Conservation (phyloP, 1,140 invertebrate genomes). For the Saccostrea cuccullata region DNA sequence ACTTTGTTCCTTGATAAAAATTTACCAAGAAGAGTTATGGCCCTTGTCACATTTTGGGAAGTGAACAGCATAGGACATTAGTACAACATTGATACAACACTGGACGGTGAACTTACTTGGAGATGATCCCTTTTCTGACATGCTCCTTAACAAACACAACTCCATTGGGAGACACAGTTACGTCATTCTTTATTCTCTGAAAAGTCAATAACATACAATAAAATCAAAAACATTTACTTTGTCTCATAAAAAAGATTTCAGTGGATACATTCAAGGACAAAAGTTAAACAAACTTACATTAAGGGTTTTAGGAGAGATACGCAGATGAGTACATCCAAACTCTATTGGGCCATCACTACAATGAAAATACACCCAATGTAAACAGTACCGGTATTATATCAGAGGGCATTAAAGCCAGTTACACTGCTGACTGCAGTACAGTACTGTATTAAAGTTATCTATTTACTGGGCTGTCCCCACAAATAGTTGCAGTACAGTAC, state of each 20-base stretch:
- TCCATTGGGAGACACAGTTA: slow-evolving; percentile 95
- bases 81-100: neutral
- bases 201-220: slow-evolving; percentile 23
- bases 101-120: slow-evolving; percentile 77
- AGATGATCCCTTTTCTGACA: slow-evolving; percentile 91
- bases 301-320: slow-evolving; percentile 73
- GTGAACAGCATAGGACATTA: too few species aligned
- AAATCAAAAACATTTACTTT: too few species aligned
- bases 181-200: slow-evolving; percentile 80
- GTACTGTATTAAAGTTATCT: too few species aligned
- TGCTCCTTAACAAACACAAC: slow-evolving; percentile 92
- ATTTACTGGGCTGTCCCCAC: too few species aligned
- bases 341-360: slow-evolving; percentile 85
- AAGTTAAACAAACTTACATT: slow-evolving; percentile 65
- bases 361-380: slow-evolving; percentile 51
- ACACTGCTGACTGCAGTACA: too few species aligned
- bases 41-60: too few species aligned
- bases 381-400: neutral
- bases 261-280: too few species aligned
- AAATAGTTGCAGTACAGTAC: neutral
- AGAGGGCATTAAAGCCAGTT: neutral
- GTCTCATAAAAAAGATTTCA: too few species aligned
- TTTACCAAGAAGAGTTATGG: too few species aligned
- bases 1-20: neutral
- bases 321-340: slow-evolving; percentile 82